These are phyloP conservation scores for Sebastes matsubarae DNA, from an alignment of 2,797 vertebrate genomes.

Conservation along the genomic window DNA sequence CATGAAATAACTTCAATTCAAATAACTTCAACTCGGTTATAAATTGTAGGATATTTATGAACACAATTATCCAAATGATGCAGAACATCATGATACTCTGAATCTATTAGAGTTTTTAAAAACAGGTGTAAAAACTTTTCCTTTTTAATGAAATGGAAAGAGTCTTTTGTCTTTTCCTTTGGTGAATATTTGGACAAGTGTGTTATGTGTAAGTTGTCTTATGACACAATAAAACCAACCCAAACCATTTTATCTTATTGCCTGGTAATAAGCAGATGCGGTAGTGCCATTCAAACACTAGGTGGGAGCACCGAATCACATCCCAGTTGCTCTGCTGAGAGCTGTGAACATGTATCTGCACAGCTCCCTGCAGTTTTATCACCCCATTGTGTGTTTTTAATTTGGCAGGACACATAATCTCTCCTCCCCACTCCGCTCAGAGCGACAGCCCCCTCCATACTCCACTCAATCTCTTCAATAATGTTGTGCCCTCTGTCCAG, in stretches of 20 bases:
- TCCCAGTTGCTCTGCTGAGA: not conserved
- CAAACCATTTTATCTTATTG: not conserved
- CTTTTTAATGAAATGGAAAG: not conserved
- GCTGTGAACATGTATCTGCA: not conserved
- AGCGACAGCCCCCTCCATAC: no score
- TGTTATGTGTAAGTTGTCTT: not conserved
- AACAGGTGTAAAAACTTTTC: not conserved
- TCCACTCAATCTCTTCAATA: not conserved
- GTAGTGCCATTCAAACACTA: slow-evolving; percentile 40
- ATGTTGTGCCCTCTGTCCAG: not conserved
- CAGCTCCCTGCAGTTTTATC: not conserved
- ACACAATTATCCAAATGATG: no score
- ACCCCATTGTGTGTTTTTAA: not conserved
- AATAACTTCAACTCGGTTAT: no score
- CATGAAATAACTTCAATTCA: no score
- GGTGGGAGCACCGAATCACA: slow-evolving; percentile 35
- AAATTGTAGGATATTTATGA: no score
- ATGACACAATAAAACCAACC: not conserved
- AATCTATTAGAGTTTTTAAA: not conserved
- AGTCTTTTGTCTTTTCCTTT: not conserved
- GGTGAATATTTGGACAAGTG: not conserved
- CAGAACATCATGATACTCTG: not conserved
- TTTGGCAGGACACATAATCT: not conserved
- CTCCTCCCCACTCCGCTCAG: not conserved
- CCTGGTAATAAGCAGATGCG: slow-evolving; percentile 1